Base-by-base conservation (phyloP, 2,797 vertebrate genomes). In the Gymnothorax reevesii region DNA sequence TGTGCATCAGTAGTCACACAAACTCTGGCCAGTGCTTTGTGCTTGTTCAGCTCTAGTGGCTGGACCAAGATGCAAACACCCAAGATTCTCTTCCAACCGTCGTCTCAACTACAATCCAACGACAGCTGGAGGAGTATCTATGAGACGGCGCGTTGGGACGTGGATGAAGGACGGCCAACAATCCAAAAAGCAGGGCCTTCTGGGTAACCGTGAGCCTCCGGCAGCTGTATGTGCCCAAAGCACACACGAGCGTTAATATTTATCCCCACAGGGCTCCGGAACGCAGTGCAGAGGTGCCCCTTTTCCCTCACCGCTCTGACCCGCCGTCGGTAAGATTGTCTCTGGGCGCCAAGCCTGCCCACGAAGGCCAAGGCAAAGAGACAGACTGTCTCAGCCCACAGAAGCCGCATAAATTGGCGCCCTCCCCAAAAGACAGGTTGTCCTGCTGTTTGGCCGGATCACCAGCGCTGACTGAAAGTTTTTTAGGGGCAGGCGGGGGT, bases 361-460 rank as follows among this genome's bases (percentile, higher is more conserved):
- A 62, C 52, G 91, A 93, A n/a, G 69, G 82, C 69, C 92, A 93
- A 91, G 91, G 12, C 10, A 93, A 92, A 93, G 94, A 94, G 95
- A 95, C 91, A 92, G 94, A 94, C 94, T 93, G 93, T 92, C 94
- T 94, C 94, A 92, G 93, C 94, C 33, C 93, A 93, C 90, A 91
- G 91, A 93, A 92, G 91, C 92, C 92, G 93, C 92, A 94, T 94
- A 94, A 93, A 94, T 94, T 93, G 93, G 90, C 91, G 91, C 92
- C 91, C 90, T 91, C 90, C 91, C 94, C 93, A 94, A 94, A 9
- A 92, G 89, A 94, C 94, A 90, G 92, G 90, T 93, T 91, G 92
- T 90, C 94, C 62, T 55, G 69, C 86, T 87, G 86, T 73, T 86
- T 85, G 86, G 88, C 86, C 79, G 83, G 83, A 62, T 85, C 57